Evolutionary conservation across 2,797 vertebrate species (phyloP), one percentile per base, ranked within the genome.

Genomic region (Euthynnus affinis): DNA sequence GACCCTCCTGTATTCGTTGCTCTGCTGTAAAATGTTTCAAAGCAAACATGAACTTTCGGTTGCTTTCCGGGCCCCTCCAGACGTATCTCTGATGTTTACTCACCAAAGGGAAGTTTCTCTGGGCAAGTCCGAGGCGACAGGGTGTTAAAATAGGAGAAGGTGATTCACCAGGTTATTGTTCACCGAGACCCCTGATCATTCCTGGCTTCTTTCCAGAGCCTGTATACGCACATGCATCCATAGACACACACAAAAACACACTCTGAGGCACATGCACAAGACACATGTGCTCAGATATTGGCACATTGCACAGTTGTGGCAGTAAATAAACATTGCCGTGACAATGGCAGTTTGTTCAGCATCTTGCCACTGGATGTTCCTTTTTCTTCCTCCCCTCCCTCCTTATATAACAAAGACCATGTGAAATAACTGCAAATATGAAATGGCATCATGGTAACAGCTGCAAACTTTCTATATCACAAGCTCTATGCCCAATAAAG

Each of bases 161-260:
- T 90, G 86, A 89, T 84, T 93, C 75, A 88, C 71, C 62, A 0
- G 67, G 64, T 79, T 85, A 92, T 93, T 94, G 90, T 94, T 93
- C 83, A 32, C 59, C 4, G 23, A 75, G 70, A 82, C 58, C 78
- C 60, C 62, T 58, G 76, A 83, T 87, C 80, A 86, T 68, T 12
- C 48, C 61, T 93, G 88, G 87, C 80, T 64, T 13, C 25, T 20
- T 60, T 87, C 88, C 91, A 88, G 80, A 34, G 20, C 72, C 72
- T 63, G 56, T 29, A 53, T 62, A 23, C 44, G 6, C 68, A 72
- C 61, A 65, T 60, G 70, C 27, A 61, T 49, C 56, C 49, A 55
- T 56, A 59, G 40, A 77, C 61, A 65, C 58, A 59, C 40, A 77
- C 61, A 65, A 22, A 51, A 7, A 61, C 27, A 74, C 37, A 48